Percentiles rank a stretch among this genome's conserved stretches.
Conservation (phyloP, 2,797 vertebrate genomes). For the Etheostoma perlongum region DNA sequence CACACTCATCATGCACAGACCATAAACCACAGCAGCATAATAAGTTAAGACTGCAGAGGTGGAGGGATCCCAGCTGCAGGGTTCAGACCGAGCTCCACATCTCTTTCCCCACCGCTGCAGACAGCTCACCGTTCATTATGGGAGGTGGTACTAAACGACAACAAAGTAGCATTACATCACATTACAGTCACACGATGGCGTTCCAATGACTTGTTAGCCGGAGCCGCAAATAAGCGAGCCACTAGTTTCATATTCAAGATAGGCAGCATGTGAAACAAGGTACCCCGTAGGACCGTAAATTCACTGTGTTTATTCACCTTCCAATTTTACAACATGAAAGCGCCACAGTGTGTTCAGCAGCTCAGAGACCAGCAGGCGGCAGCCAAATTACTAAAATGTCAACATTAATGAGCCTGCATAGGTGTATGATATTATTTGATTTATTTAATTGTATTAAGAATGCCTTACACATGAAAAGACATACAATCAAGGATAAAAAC, state of each 20-base stretch:
- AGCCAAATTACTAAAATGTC: conserved; percentile 24
- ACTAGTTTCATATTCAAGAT: conserved; percentile 38
- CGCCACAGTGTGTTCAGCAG: conserved; percentile 22
- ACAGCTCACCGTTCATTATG: conserved; percentile 42
- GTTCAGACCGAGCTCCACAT: conserved; percentile 27
- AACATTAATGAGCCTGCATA: neutral
- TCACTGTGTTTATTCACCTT: conserved; percentile 52
- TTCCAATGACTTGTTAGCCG: conserved; percentile 48
- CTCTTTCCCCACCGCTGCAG: conserved; percentile 2
- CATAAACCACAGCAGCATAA: conserved; percentile 63
- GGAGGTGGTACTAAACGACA: conserved; percentile 41
- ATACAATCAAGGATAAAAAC: too few species aligned
- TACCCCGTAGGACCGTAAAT: conserved; percentile 33
- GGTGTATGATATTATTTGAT: too few species aligned
- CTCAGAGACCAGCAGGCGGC: conserved; percentile 14
- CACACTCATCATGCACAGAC: conserved; percentile 48
- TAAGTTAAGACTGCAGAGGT: conserved; percentile 47
- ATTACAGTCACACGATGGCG: conserved; percentile 18
- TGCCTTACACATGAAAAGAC: too few species aligned
- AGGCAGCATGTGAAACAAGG: conserved; percentile 24
- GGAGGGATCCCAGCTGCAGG: conserved; percentile 37
- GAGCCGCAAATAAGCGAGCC: conserved; percentile 17
- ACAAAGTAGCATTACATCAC: conserved; percentile 36
- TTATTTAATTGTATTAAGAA: too few species aligned
- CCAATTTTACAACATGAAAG: conserved; percentile 24